These are phyloP conservation scores for Scaptomyza tumidula DNA, from an alignment of 2,888 invertebrate genomes.

Conservation along the genomic window DNA sequence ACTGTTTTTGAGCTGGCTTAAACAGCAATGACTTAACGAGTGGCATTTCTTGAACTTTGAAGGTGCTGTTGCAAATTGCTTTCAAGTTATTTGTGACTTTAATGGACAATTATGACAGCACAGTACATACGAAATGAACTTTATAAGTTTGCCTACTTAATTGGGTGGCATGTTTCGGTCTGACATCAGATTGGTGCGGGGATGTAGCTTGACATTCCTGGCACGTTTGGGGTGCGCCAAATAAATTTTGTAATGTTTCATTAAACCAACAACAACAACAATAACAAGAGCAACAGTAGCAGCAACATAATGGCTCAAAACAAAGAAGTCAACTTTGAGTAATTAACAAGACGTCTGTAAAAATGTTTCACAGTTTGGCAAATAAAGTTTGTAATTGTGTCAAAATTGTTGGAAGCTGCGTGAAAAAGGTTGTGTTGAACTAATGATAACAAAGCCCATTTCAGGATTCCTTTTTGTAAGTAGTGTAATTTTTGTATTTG, in stretches of 20 bases:
- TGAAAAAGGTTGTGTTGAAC: no score
- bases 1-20: neutral
- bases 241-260: conserved; percentile 59
- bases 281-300: neutral
- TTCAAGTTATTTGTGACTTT: neutral
- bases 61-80: neutral
- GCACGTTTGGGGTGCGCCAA: conserved; percentile 51
- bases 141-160: neutral
- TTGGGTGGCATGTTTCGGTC: neutral
- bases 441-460: neutral
- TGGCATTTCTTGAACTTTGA: no score
- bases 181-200: neutral
- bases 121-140: neutral
- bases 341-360: conserved; percentile 39
- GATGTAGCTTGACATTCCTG: conserved; percentile 26
- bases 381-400: conserved; percentile 1
- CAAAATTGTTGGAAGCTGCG: neutral
- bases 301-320: conserved; percentile 15
- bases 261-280: conserved; percentile 22
- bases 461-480: no score
- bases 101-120: conserved; percentile 3
- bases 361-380: conserved; percentile 7
- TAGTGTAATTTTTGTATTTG: neutral
- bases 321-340: conserved; percentile 45
- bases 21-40: no score